Conservation (phyloP, 2,113 vertebrate genomes). For the Thomomys bottae region DNA sequence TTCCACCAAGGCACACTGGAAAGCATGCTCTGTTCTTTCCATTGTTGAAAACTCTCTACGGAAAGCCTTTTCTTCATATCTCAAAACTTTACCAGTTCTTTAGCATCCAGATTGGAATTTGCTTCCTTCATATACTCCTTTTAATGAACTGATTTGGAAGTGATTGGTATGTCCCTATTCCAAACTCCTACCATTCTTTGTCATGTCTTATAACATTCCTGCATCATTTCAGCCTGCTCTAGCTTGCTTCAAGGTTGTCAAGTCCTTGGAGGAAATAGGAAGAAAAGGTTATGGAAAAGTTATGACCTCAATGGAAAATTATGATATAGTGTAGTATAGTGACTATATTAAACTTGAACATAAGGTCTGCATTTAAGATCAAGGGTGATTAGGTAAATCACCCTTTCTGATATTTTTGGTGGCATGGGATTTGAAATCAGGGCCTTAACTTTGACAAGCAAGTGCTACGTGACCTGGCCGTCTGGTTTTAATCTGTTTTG, state of each 20-base stretch:
- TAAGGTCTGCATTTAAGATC: background rate
- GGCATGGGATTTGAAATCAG: too few relatives aligned
- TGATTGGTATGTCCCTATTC: background rate
- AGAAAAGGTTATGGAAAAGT: background rate
- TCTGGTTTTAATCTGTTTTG: too few relatives aligned
- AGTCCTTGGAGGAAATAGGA: background rate
- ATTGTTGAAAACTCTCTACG: background rate
- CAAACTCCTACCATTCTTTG: background rate
- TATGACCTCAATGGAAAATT: background rate
- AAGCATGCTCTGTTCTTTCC: background rate
- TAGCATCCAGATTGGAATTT: background rate
- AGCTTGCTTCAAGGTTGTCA: background rate
- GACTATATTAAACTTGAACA: background rate
- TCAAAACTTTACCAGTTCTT: constrained; percentile 12
- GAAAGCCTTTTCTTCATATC: background rate
- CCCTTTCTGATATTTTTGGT: background rate
- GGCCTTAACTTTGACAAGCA: too few relatives aligned
- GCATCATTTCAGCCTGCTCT: background rate
- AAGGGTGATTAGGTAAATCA: background rate
- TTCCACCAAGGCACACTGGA: background rate
- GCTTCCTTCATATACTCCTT: background rate
- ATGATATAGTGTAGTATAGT: background rate
- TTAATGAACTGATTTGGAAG: background rate
- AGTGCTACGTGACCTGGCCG: too few relatives aligned
- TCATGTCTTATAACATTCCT: background rate